Evolutionary conservation across 2,113 vertebrate species (phyloP).

Genomic region (Hippotragus niger): DNA sequence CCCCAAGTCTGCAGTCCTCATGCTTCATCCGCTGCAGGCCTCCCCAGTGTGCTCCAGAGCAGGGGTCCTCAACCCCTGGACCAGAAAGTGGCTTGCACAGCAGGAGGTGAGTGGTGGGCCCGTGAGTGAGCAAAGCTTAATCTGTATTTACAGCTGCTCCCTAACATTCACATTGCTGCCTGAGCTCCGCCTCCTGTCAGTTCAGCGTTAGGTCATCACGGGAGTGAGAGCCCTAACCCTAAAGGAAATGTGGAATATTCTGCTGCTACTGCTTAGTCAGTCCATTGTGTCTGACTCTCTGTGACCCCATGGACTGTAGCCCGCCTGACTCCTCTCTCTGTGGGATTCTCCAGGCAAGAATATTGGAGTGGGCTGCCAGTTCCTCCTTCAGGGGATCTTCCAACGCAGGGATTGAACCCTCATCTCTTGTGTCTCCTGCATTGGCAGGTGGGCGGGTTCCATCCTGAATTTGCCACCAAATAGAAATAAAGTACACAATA

Average conservation of each 20-base stretch:
- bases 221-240: neutral
- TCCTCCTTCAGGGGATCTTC: neutral
- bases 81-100: neutral
- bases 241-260: neutral
- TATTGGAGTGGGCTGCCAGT: neutral
- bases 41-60: neutral
- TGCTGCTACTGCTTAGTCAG: neutral
- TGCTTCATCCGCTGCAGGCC: neutral
- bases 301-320: neutral
- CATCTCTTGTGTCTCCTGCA: neutral
- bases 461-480: neutral
- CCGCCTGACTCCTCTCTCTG: fast-evolving
- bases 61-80: neutral
- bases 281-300: neutral
- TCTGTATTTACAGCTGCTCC: neutral
- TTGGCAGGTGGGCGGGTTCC: fast-evolving
- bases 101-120: neutral
- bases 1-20: neutral
- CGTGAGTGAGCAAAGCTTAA: neutral
- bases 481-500: neutral
- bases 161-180: neutral
- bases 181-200: neutral
- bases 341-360: neutral
- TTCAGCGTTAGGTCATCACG: neutral
- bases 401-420: fast-evolving